phyloP scores from a whole-genome alignment of 1,140 invertebrate species.

The Geopemphigus sp. region DNA sequence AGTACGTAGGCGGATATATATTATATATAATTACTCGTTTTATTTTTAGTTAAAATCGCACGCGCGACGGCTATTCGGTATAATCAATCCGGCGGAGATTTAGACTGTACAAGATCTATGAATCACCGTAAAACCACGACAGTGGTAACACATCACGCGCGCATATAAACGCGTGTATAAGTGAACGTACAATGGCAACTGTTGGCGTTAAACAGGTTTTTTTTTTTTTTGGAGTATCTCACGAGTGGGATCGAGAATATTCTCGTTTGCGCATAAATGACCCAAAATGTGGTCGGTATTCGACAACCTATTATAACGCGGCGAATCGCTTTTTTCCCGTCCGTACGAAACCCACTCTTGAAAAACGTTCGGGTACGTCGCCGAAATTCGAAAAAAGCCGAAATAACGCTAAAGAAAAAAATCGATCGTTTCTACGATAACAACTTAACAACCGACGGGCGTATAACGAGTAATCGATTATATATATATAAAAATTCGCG shows the following conservation, averaged over 20 bases:
- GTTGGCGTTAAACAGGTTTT: constrained; percentile 35
- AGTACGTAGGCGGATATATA: not conserved
- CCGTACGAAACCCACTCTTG: not conserved
- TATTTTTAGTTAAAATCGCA: constrained; percentile 7
- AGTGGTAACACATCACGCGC: constrained; percentile 13
- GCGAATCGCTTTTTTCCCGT: not conserved
- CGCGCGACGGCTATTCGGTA: constrained; percentile 5
- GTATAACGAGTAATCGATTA: not conserved
- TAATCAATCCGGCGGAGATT: not conserved
- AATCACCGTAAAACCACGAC: not conserved
- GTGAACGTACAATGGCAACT: constrained; percentile 22
- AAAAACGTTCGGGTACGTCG: not conserved
- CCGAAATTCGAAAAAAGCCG: not conserved
- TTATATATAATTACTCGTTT: not conserved
- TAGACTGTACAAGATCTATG: constrained; percentile 17
- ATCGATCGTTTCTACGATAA: constrained; percentile 5
- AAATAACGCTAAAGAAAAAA: not conserved
- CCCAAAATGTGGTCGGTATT: constrained; percentile 29
- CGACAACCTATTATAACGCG: constrained; percentile 2
- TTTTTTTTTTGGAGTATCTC: not conserved
- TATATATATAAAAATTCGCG: constrained; percentile 16
- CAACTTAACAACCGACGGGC: not conserved
- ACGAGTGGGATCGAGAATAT: constrained; percentile 34
- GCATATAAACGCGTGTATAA: constrained; percentile 17
- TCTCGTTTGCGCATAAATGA: constrained; percentile 36